These are phyloP conservation scores for Dendroctonus ponderosae DNA, from an alignment of 1,140 invertebrate species.

Conservation along the genomic window DNA sequence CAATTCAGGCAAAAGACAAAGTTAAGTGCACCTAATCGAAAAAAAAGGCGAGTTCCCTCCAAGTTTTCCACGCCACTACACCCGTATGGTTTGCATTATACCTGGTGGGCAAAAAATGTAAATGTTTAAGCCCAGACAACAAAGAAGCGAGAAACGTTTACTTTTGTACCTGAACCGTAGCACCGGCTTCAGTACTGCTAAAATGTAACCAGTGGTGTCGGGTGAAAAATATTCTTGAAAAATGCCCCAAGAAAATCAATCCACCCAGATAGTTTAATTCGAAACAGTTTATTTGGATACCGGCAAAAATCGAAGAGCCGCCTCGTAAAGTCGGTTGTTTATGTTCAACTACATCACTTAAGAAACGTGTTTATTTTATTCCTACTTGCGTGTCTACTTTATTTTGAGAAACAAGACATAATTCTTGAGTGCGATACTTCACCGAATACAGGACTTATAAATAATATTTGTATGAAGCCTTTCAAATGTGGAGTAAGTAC, in stretches of 20 bases:
- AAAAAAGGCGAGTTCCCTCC: conserved; percentile 10
- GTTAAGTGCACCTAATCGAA: conserved; percentile 22
- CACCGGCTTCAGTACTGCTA: conserved; percentile 6
- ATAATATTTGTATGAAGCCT: conserved; percentile 2
- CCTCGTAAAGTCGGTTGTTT: conserved; percentile 18
- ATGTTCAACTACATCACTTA: conserved; percentile 22
- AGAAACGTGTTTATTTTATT: conserved; percentile 23
- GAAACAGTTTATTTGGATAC: conserved; percentile 6
- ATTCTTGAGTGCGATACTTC: conserved; percentile 6
- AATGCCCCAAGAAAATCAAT: too few relatives aligned
- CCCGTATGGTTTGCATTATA: conserved; percentile 12
- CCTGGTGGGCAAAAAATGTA: conserved; percentile 23
- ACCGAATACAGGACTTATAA: neutral
- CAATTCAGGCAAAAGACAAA: conserved; percentile 12
- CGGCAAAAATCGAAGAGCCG: conserved; percentile 1
- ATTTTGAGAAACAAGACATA: conserved; percentile 20
- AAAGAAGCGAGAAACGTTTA: conserved; percentile 22
- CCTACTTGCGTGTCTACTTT: conserved; percentile 19
- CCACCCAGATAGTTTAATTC: too few relatives aligned
- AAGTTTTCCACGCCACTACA: conserved; percentile 9
- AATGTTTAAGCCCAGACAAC: conserved; percentile 23
- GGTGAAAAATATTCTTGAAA: too few relatives aligned
- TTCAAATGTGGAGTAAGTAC: too few relatives aligned
- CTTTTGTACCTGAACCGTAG: conserved; percentile 20
- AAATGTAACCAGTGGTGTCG: too few relatives aligned